Conservation (phyloP, 1,140 invertebrate species). For the Cotesia vestalis region DNA sequence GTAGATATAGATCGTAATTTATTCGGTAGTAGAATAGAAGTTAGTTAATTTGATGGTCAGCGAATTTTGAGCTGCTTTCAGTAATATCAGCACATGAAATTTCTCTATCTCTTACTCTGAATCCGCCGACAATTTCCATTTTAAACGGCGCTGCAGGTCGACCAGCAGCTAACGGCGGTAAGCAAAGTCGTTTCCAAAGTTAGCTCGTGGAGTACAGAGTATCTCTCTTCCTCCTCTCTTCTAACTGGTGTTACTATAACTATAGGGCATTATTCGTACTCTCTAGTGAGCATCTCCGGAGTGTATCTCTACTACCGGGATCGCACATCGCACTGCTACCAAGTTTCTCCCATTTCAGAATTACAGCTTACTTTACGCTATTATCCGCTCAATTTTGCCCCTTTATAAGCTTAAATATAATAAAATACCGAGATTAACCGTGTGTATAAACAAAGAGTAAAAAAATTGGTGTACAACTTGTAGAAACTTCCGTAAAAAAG, state of each 20-base stretch:
- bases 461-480: too few relatives aligned
- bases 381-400: constrained; percentile 12
- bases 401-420: too few relatives aligned
- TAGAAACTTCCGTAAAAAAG: too few relatives aligned
- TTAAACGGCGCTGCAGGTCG: constrained; percentile 23
- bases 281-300: constrained; percentile 14
- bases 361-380: constrained; percentile 10
- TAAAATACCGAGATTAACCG: too few relatives aligned
- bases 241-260: background rate
- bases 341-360: constrained; percentile 24
- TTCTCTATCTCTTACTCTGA: constrained; percentile 28
- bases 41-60: constrained; percentile 16
- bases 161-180: constrained; percentile 33
- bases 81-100: constrained; percentile 31
- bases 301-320: too few relatives aligned
- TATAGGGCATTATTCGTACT: background rate
- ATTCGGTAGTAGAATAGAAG: constrained; percentile 9
- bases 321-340: too few relatives aligned
- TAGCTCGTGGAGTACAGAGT: constrained; percentile 1
- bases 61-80: constrained; percentile 20
- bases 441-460: too few relatives aligned
- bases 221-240: background rate
- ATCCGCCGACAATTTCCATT: constrained; percentile 36
- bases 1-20: background rate
- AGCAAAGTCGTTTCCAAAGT: constrained; percentile 40